Conservation (phyloP, 2,888 invertebrate genomes). For the Thalpophila matura region DNA sequence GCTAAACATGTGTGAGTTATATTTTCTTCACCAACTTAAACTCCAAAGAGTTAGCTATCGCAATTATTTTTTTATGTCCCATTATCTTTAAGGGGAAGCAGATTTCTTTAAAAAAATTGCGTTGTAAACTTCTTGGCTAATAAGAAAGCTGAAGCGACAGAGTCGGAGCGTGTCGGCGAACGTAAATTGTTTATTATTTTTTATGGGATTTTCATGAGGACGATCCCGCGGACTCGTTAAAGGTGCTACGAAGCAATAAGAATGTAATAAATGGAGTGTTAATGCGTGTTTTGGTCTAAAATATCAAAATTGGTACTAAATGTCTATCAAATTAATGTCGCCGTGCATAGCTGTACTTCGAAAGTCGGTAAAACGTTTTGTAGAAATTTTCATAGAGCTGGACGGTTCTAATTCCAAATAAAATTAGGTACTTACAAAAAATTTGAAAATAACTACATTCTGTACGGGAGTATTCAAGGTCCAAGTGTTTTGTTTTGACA, state of each 20-base stretch:
- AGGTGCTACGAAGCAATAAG: constrained; percentile 29
- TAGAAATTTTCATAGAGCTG: too few species aligned
- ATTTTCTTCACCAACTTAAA: background rate
- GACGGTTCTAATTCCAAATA: too few species aligned
- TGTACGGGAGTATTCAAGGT: too few species aligned
- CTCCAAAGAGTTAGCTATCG: constrained; percentile 44
- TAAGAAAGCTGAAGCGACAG: constrained; percentile 78
- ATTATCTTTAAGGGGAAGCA: constrained; percentile 50
- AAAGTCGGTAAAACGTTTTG: too few species aligned
- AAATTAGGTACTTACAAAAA: too few species aligned
- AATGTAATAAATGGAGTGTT: constrained; percentile 20
- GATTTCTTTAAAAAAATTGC: constrained; percentile 58
- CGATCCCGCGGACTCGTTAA: constrained; percentile 77
- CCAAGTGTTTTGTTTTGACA: too few species aligned
- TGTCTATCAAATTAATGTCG: background rate
- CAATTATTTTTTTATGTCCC: constrained; percentile 49
- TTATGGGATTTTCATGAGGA: constrained; percentile 86
- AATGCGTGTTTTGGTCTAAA: background rate
- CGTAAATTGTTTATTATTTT: constrained; percentile 90
- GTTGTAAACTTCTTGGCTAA: constrained; percentile 68
- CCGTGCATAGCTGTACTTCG: too few species aligned
- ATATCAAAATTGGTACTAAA: background rate
- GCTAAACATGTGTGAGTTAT: too few species aligned
- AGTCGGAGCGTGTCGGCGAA: constrained; percentile 86
- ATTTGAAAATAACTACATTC: too few species aligned